Percentiles rank a stretch among this genome's conserved stretches.
These are phyloP conservation scores for Heliconius ismenius DNA, from an alignment of 2,888 invertebrate genomes.

Conservation along the genomic window DNA sequence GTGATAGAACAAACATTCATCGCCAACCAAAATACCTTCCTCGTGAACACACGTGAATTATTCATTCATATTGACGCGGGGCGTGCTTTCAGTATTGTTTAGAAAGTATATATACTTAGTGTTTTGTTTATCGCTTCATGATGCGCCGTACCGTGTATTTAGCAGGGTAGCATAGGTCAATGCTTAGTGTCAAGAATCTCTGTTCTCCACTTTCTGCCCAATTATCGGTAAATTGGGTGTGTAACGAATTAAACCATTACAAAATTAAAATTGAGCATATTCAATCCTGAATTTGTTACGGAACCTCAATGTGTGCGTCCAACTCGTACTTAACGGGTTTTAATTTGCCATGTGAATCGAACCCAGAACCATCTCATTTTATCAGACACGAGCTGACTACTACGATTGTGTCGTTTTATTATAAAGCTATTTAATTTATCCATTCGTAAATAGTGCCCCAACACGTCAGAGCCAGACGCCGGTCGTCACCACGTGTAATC, in stretches of 20 bases:
- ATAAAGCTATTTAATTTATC: background rate
- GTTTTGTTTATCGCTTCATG: background rate
- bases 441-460: background rate
- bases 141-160: background rate
- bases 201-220: background rate
- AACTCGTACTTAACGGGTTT: too few species aligned
- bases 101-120: background rate
- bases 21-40: constrained; percentile 18
- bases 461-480: constrained; percentile 5
- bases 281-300: too few species aligned
- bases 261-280: too few species aligned
- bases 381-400: background rate
- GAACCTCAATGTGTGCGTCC: too few species aligned
- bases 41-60: constrained; percentile 9
- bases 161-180: background rate
- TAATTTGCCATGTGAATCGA: background rate
- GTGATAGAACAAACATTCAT: constrained; percentile 8
- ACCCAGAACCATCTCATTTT: background rate
- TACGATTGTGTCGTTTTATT: background rate
- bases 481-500: constrained; percentile 14
- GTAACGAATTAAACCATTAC: too few species aligned
- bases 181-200: background rate
- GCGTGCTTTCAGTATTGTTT: constrained; percentile 2
- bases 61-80: constrained; percentile 7
- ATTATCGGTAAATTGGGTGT: too few species aligned